Evolutionary conservation across 2,113 vertebrate genomes (phyloP).

Genomic region (Acanthisitta chloris): DNA sequence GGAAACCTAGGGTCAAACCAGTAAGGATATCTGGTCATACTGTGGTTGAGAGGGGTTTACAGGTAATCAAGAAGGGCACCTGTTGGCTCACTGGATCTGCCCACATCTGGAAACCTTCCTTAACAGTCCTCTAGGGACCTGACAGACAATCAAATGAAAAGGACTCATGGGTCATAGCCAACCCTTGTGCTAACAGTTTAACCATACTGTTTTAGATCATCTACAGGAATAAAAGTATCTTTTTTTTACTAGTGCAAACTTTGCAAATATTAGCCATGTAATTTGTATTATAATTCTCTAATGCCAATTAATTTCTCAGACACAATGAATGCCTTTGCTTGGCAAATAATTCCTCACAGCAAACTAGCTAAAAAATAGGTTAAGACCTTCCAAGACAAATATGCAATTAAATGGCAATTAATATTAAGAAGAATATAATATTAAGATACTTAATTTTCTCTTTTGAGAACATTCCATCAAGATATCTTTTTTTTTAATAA

Average conservation of each 20-base stretch:
- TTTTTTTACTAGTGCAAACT: background rate
- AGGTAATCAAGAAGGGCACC: no score
- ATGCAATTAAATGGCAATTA: background rate
- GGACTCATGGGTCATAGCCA: rapidly evolving
- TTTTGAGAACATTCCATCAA: background rate
- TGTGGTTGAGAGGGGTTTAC: no score
- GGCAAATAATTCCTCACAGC: background rate
- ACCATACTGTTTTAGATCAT: rapidly evolving
- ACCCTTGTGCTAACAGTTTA: background rate
- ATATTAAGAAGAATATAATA: no score
- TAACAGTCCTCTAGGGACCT: rapidly evolving
- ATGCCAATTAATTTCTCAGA: background rate
- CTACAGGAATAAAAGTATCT: background rate
- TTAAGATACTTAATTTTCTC: no score
- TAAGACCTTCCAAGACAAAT: background rate
- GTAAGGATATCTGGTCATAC: no score
- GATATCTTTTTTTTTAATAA: background rate
- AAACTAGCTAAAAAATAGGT: background rate
- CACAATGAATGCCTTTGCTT: background rate
- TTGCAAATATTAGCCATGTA: background rate
- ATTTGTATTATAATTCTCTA: background rate
- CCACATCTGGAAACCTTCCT: no score
- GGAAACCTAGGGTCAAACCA: no score
- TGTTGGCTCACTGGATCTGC: no score
- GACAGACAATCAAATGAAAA: background rate